Evolutionary conservation across 2,113 vertebrate genomes (phyloP), one percentile per base, ranked within the genome.

Genomic region (Xiphophorus maculatus): DNA sequence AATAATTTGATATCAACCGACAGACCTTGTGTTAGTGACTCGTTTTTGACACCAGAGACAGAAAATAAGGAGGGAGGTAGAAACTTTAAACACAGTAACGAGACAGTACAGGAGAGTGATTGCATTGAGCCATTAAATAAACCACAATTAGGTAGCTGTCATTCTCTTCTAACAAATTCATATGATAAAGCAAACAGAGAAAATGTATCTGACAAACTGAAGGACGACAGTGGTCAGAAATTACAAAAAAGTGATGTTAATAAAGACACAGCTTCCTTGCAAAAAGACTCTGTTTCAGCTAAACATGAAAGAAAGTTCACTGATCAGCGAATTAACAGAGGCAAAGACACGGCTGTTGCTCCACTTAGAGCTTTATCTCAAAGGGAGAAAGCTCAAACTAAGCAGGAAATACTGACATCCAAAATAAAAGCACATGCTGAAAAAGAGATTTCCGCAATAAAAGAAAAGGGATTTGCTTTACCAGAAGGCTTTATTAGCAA

Each of bases 341-440:
- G n/a, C 74, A 92, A 88, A 82, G 88, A 93, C 22, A 37, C 32
- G 1, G 73, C 85, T 61, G 68, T 71, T 15, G 65, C 66, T 0
- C 66, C 88, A 64, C 63, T 66, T 19, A 92, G 64, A 82, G 13
- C 71, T 35, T 13, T 90, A 68, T 75, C 88, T 40, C 82, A 84
- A 29, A 94, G 92, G 82, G 94, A 94, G 61, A 93, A 81, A 88
- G 78, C 87, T 62, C 92, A 93, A 80, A 92, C 90, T 32, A 94
- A 94, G 80, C 94, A 95, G 61, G 94, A 95, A 76, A 91, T 95
- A 64, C 88, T 95, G 66, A 94, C 94, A 1, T 94, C 93, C 22
- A 95, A 91, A 88, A 90, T 95, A 67, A 95, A 94, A 90, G 94
- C 94, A 79, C 93, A 95, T 44, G 94, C 94, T 42, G 93, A 95